Evolutionary conservation across 1,140 invertebrate species (phyloP).

Genomic region (Dinoponera quadriceps): DNA sequence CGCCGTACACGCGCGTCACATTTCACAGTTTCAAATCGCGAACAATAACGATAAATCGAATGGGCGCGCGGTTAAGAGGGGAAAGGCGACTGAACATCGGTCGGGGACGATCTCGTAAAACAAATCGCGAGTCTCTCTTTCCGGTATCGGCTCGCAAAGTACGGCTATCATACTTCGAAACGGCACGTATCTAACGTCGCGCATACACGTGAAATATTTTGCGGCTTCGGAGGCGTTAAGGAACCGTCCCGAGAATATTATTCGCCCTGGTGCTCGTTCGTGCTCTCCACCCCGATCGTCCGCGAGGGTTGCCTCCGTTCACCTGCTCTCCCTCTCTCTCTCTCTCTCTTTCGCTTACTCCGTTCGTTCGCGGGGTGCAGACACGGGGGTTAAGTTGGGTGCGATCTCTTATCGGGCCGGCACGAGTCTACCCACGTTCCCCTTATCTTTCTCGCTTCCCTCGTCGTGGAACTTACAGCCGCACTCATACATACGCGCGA

Average conservation of each 20-base stretch:
- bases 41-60: conserved; percentile 50
- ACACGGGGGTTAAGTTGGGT: conserved; percentile 77
- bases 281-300: not conserved
- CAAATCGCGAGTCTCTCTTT: conserved; percentile 54
- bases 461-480: conserved; percentile 66
- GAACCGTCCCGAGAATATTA: conserved; percentile 50
- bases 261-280: conserved; percentile 25
- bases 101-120: conserved; percentile 49
- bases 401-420: conserved; percentile 78
- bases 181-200: conserved; percentile 47
- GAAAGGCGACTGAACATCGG: conserved; percentile 24
- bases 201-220: conserved; percentile 55
- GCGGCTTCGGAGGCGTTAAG: conserved; percentile 39
- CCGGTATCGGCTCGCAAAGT: conserved; percentile 54
- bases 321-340: not conserved
- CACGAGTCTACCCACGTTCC: conserved; percentile 81
- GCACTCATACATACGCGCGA: conserved; percentile 65
- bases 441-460: conserved; percentile 79
- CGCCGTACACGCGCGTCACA: not conserved
- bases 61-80: not conserved
- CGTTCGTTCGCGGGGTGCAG: conserved; percentile 61
- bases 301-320: too few relatives aligned
- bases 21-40: conserved; percentile 5
- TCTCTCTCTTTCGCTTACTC: not conserved
- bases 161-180: conserved; percentile 54